Conservation (phyloP, 2,888 invertebrate species). For the Seladonia tumulorum region DNA sequence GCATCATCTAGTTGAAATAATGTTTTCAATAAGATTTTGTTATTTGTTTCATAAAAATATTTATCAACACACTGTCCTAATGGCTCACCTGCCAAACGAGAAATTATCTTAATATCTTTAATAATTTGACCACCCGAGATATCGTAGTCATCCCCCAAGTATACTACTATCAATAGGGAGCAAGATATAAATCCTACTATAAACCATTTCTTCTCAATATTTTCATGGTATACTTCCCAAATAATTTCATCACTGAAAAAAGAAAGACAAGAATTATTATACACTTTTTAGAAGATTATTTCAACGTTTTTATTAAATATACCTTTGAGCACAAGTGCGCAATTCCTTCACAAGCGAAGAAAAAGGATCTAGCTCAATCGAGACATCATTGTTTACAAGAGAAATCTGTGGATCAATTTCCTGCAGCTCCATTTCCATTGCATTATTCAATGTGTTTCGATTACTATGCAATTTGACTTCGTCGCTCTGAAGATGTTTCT, state of each 20-base stretch:
- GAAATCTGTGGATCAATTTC: neutral
- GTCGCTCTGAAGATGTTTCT: neutral
- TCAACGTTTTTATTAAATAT: constrained; percentile 10
- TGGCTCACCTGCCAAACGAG: constrained; percentile 69
- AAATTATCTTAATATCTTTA: constrained; percentile 68
- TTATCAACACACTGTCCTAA: neutral
- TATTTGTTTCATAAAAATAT: neutral
- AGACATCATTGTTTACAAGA: constrained; percentile 10
- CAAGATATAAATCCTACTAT: constrained; percentile 74
- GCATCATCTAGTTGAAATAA: constrained; percentile 59
- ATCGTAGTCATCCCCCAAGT: constrained; percentile 55
- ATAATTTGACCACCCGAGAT: constrained; percentile 40
- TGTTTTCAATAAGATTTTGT: constrained; percentile 23
- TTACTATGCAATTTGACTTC: neutral
- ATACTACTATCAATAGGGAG: constrained; percentile 72
- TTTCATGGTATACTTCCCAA: constrained; percentile 70
- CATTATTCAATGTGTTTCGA: neutral
- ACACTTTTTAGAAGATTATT: neutral
- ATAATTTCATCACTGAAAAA: constrained; percentile 75
- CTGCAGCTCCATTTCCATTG: neutral
- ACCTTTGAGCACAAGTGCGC: constrained; percentile 47
- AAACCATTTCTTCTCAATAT: constrained; percentile 65
- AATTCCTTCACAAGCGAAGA: constrained; percentile 37
- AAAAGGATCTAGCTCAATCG: constrained; percentile 40
- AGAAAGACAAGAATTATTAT: constrained; percentile 8